phyloP scores from a whole-genome alignment of 2,113 vertebrate species.

The Empidonax traillii region DNA sequence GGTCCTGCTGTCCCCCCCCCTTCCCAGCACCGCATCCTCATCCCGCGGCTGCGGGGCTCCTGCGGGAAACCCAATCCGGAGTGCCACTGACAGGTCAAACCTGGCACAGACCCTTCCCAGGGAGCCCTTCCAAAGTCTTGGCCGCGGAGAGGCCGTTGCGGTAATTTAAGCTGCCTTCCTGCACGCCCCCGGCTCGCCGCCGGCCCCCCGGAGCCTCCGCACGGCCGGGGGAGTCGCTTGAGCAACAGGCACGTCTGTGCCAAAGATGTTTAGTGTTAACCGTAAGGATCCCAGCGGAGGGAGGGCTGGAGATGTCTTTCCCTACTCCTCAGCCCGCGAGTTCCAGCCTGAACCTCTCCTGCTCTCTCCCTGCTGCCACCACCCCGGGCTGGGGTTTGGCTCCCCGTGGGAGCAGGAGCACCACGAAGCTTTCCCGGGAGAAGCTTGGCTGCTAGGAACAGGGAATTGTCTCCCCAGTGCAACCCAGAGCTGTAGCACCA shows the following conservation, averaged over 20 bases:
- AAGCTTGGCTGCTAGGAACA: not conserved
- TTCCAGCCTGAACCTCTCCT: not conserved
- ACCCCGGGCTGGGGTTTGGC: not conserved
- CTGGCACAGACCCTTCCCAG: not conserved
- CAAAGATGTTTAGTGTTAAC: not conserved
- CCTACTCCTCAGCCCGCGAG: fast-evolving
- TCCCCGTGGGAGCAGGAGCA: fast-evolving
- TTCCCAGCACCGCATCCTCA: fast-evolving
- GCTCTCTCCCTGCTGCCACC: not conserved
- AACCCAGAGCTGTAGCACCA: not conserved
- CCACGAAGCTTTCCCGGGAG: not conserved
- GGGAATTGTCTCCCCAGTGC: not conserved
- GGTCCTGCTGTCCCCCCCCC: not conserved
- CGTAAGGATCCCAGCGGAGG: not conserved
- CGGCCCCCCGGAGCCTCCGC: not conserved
- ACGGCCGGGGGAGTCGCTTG: not conserved
- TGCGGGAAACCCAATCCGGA: not conserved
- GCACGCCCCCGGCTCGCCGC: not conserved
- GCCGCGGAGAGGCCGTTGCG: not conserved
- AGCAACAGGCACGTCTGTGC: not conserved
- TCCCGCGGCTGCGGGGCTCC: not conserved
- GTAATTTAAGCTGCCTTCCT: not conserved
- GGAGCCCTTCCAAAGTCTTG: not conserved
- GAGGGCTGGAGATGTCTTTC: not conserved
- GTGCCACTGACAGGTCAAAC: not conserved